phyloP scores from a whole-genome alignment of 1,140 invertebrate genomes.

The Fopius arisanus region DNA sequence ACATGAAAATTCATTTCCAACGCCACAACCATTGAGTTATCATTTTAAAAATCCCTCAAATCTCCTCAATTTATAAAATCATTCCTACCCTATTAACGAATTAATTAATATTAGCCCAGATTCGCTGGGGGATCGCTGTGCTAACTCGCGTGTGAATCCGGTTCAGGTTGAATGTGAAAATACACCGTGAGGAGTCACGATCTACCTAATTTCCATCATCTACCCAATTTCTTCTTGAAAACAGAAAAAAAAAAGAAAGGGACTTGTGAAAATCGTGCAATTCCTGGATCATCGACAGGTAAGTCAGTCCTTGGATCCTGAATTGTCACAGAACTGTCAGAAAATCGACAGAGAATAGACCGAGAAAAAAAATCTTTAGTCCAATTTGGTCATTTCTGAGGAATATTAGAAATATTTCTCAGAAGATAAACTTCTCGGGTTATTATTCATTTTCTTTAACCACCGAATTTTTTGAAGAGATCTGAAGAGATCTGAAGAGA shows the following conservation, averaged over 20 bases:
- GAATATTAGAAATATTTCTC: no score
- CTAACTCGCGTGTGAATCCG: constrained; percentile 48
- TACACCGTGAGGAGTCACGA: not conserved
- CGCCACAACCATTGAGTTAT: not conserved
- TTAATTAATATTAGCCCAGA: constrained; percentile 32
- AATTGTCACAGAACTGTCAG: no score
- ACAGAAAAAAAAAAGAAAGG: not conserved
- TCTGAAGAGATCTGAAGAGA: no score
- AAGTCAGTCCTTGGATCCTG: no score
- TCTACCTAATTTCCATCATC: not conserved
- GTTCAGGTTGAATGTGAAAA: constrained; percentile 29
- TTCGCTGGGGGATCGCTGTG: constrained; percentile 27
- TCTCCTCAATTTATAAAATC: not conserved
- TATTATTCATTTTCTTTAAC: no score
- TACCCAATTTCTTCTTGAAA: constrained; percentile 6
- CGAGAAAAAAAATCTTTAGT: no score
- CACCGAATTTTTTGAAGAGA: no score
- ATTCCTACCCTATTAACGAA: constrained; percentile 1
- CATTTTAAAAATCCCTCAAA: not conserved
- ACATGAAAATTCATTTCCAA: constrained; percentile 11
- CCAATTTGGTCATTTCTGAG: no score
- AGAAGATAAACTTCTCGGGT: no score
- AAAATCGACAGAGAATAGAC: no score
- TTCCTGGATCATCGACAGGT: no score
- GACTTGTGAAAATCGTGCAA: no score